Evolutionary conservation across 2,113 vertebrate genomes (phyloP), one percentile per base, ranked within the genome.

Genomic region (Lycaon pictus): DNA sequence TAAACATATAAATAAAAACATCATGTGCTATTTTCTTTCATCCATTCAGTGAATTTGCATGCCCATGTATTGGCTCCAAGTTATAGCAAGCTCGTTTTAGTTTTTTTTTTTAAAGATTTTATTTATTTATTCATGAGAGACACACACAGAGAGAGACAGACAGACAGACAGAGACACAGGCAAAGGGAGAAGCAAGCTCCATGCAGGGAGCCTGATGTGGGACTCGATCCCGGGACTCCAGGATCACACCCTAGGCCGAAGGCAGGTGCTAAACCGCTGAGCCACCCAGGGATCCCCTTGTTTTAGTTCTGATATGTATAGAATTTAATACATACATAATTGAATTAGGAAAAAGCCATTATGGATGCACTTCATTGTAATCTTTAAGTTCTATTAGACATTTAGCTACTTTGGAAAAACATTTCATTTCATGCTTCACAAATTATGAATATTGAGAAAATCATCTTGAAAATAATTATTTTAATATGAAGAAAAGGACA

Each of bases 341-440:
- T 72, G 87, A 93, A 76, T 88, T 89, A 88, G 11, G 51, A 56
- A 58, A 87, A 80, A 63, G 13, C 25, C 11, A 23, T 69, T 76
- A 48, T 53, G 35, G 25, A 43, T 82, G 32, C 1, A 43, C 17
- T 80, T 60, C 11, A 81, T 17, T 82, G 3, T 86, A 67, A 93
- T 90, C 35, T 88, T 95, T 91, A 55, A 71, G 20, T 97, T 79
- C 16, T 79, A 56, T 91, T 90, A 95, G 74, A 25, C 29, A 65
- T 53, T 76, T 77, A 72, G 22, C 43, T 90, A 48, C 51, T 97
- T 91, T 55, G 62, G 62, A 60, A n/a, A 93, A 95, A 71, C 13
- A 69, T 83, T 97, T 92, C 53, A 95, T 96, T 98, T 83, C 56
- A 95, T 95, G 62, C 51, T 86, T 74, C 76, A 56, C 35, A 53